Percentiles rank a stretch among this genome's conserved stretches.
Evolutionary conservation across 2,888 invertebrate species (phyloP).

Genomic region (Patella depressa): DNA sequence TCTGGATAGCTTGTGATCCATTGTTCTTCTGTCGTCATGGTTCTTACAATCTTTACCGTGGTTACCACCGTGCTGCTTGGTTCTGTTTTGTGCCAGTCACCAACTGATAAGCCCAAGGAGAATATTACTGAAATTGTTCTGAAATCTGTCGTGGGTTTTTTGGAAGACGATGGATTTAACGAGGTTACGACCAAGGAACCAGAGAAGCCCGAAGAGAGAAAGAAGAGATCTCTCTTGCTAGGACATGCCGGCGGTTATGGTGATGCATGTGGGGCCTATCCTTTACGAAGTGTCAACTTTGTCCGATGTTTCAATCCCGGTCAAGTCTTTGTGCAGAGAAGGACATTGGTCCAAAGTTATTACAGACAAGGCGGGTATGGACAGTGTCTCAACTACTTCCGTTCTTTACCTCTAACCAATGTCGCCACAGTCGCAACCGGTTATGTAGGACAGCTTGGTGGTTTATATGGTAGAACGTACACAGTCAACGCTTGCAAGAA

Average conservation of each 20-base stretch:
- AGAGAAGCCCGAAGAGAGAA: not conserved
- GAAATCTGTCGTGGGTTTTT: not conserved
- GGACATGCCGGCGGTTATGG: not conserved
- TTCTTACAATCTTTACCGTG: not conserved
- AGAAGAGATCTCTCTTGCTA: not conserved
- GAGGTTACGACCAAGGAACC: not conserved
- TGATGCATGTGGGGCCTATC: not conserved
- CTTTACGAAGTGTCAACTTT: not conserved
- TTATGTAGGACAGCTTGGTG: not conserved
- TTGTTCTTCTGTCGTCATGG: conserved; percentile 1
- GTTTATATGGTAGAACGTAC: not conserved
- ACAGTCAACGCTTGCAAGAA: not conserved
- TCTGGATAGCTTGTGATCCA: not conserved
- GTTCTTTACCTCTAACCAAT: not conserved
- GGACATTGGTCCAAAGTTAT: not conserved
- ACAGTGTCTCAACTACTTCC: not conserved
- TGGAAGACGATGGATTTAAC: not conserved
- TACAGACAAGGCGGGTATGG: not conserved
- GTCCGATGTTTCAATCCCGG: not conserved
- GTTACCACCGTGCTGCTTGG: not conserved
- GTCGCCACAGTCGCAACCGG: not conserved
- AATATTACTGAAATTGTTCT: not conserved
- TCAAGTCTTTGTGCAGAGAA: not conserved
- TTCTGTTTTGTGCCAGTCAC: not conserved
- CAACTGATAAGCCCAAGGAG: not conserved